Evolutionary conservation across 2,797 vertebrate species (phyloP), one percentile per base, ranked within the genome.

Genomic region (Myoxocephalus aenaeus): DNA sequence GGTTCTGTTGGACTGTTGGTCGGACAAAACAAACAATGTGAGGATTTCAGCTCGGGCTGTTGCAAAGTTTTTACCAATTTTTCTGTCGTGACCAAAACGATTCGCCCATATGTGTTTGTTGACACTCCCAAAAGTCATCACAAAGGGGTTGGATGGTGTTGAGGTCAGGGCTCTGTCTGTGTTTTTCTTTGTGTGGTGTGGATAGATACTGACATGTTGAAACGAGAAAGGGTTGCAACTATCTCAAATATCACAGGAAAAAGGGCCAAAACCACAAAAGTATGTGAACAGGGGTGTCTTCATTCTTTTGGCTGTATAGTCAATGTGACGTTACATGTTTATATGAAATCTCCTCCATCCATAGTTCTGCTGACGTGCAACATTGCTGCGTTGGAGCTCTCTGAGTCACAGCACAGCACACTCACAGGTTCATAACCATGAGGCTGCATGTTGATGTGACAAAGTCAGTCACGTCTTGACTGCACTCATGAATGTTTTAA

Each of bases 401-500:
- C 34, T 34, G 73, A 32, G 58, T 38, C 66, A 27, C 46, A 34
- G 40, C 72, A 34, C 6, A 9, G 36, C 44, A 75, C 54, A 46
- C 51, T 56, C 36, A 4, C 22, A 68, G 53, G 70, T 79, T 77
- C 71, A 22, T 17, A 69, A 57, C 27, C 56, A 38, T 4, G 12
- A 36, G 44, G 40, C 48, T 70, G 48, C 18, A 22, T 77, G 65
- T 57, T 61, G 46, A 65, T 73, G 70, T 69, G 59, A 64, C 62
- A 64, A 81, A 76, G 67, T 80, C 63, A 2, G 54, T 73, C 78
- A 57, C 32, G 42, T 65, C 61, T 70, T 20, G 46, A 22, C 50
- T 44, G 38, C 58, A 54, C 66, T 77, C 64, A 48, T 80, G 63
- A 70, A 75, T 78, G 68, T 80, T 80, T 87, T 34, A 87, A 75